phyloP scores from a whole-genome alignment of 1,140 invertebrate species.

The Halictus rubicundus region DNA sequence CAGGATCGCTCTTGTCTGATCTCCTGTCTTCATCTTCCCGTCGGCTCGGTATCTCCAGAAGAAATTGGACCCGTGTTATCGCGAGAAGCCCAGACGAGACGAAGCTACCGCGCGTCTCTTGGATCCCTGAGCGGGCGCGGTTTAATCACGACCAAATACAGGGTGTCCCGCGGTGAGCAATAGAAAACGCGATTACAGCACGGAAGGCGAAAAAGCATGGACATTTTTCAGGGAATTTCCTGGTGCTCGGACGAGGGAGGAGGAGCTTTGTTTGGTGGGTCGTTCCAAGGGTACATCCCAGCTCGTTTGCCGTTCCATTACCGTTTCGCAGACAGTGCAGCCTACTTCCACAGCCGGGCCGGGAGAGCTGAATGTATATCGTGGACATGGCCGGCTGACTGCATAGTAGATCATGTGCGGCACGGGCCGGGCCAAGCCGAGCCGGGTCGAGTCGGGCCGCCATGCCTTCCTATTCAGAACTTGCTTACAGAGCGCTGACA shows the following conservation, averaged over 20 bases:
- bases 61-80: no score
- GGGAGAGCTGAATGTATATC: constrained; percentile 21
- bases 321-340: constrained; percentile 39
- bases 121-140: no score
- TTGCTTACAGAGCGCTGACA: constrained; percentile 39
- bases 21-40: no score
- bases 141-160: neutral
- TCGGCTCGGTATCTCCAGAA: no score
- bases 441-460: neutral
- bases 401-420: constrained; percentile 39
- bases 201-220: neutral
- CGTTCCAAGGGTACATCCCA: constrained; percentile 28
- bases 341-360: constrained; percentile 6
- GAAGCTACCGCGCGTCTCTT: no score
- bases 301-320: constrained; percentile 48
- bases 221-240: neutral
- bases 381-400: constrained; percentile 29
- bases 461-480: constrained; percentile 30
- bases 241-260: neutral
- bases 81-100: no score
- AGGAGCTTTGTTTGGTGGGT: constrained; percentile 7
- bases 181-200: neutral
- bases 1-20: no score
- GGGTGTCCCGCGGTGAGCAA: no score
- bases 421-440: neutral